Base-by-base conservation (phyloP, 2,888 invertebrate genomes). In the Cyaniris semiargus region DNA sequence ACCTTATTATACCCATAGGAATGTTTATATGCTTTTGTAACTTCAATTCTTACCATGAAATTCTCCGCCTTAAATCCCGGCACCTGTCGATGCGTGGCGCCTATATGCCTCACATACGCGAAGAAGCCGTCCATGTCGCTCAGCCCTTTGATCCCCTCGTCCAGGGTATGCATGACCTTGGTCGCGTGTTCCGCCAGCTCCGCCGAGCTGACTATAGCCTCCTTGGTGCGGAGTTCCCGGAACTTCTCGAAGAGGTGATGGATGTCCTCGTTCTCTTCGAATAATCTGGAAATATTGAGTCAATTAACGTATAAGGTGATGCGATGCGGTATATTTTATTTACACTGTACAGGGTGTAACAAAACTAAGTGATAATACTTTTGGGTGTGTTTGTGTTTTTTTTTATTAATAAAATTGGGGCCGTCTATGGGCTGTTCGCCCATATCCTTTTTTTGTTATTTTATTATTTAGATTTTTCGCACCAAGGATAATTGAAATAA, bases 111-210 rank as follows among this genome's bases (percentile, higher is more conserved):
- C 72, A 98, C 93, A 87, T 96, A 97, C 77, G 96, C 95, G 87
- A 97, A 95, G 92, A 98, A 97, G 75, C 95, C 94, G 86, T 98
- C 98, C 85, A 97, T 95, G 87, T 97, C 96, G 82, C 97, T 97
- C 78, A 98, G 94, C 70, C 96, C 95, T 86, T 97, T 96, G 90
- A 98, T 98, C 76, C 97, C 97, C 84, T 98, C 97, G 87, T 98
- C 98, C 81, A 98, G 89, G 1, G 98, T 97, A 81, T 95, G 96
- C 98, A 98, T 98, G 66, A 98, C 98, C 84, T 96, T 96, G 79
- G 95, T 96, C 18, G 98, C 98, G 85, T 98, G 98, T 83, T 97
- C 97, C n/a, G 96, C 97, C 80, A 98, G 90, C 87, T 97, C 97
- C 86, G 96, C 95, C 79, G 97, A 97, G 82, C 95, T 95, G 76